Evolutionary conservation across 2,888 invertebrate genomes (phyloP).

Genomic region (Argyresthia albistria): DNA sequence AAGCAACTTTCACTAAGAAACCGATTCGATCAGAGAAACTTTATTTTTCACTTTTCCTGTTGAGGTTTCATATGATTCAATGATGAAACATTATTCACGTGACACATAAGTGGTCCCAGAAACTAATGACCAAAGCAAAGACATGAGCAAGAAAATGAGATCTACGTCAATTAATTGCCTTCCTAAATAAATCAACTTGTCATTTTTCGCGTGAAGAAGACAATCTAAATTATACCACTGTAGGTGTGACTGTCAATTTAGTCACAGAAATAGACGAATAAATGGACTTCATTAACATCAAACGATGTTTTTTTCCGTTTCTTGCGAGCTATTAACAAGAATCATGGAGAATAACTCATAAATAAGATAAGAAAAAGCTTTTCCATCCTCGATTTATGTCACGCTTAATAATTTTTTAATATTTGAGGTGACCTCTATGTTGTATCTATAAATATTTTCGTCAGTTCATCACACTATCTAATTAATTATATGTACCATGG

Average conservation of each 20-base stretch:
- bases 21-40: too few species aligned
- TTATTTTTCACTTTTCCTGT: too few species aligned
- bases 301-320: slow-evolving; percentile 33
- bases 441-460: too few species aligned
- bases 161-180: slow-evolving; percentile 26
- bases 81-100: too few species aligned
- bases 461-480: too few species aligned
- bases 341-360: slow-evolving; percentile 55
- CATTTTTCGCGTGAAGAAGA: slow-evolving; percentile 15
- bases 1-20: too few species aligned
- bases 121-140: not conserved
- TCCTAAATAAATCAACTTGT: slow-evolving; percentile 27
- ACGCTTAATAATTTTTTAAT: slow-evolving; percentile 19
- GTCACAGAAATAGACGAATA: slow-evolving; percentile 35
- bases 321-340: slow-evolving; percentile 47
- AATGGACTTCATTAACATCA: slow-evolving; percentile 56
- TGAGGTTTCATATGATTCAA: too few species aligned
- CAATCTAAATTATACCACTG: not conserved
- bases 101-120: too few species aligned
- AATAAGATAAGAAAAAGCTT: slow-evolving; percentile 41
- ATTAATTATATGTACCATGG: too few species aligned
- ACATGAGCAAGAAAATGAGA: not conserved
- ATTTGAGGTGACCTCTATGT: not conserved
- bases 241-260: not conserved
- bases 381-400: slow-evolving; percentile 58